Conservation (phyloP, 2,888 invertebrate genomes). For the Hypselothyrea guttata region DNA sequence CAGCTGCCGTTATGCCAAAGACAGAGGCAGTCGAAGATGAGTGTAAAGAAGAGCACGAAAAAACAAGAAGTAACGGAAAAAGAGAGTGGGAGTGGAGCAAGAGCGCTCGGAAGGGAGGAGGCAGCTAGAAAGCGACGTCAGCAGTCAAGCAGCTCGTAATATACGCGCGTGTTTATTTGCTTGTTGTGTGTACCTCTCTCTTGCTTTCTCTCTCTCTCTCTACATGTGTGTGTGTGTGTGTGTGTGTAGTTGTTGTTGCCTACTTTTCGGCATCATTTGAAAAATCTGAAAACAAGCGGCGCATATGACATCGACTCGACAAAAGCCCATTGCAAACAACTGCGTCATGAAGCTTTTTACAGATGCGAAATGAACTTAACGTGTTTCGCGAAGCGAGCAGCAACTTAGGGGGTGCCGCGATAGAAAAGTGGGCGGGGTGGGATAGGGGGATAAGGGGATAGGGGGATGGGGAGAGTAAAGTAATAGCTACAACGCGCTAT, state of each 20-base stretch:
- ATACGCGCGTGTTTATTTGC: slow-evolving; percentile 64
- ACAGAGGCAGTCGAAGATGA: slow-evolving; percentile 4
- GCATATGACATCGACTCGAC: slow-evolving; percentile 29
- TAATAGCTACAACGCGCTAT: slow-evolving; percentile 8
- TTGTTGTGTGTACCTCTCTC: slow-evolving; percentile 34
- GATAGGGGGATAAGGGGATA: background rate
- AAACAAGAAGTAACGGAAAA: no score
- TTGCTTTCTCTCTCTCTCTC: slow-evolving; percentile 1
- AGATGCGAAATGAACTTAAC: slow-evolving; percentile 19
- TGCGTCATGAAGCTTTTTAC: slow-evolving; percentile 32
- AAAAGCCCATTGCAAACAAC: slow-evolving; percentile 49
- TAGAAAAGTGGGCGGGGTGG: no score
- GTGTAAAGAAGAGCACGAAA: background rate
- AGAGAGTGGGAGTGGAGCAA: background rate
- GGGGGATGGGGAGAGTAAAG: background rate
- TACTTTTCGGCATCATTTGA: slow-evolving; percentile 54
- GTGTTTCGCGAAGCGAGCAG: no score
- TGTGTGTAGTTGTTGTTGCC: slow-evolving; percentile 34
- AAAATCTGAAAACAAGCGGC: slow-evolving; percentile 44
- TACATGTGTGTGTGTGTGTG: slow-evolving; percentile 5
- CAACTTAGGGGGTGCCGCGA: background rate
- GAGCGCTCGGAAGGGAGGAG: background rate
- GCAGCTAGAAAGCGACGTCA: slow-evolving; percentile 22
- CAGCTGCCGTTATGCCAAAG: slow-evolving; percentile 37
- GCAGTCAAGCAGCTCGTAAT: slow-evolving; percentile 55